Percentiles rank a stretch among this genome's conserved stretches.
Evolutionary conservation across 2,797 vertebrate genomes (phyloP).

Genomic region (Philypnodon macrostomus): DNA sequence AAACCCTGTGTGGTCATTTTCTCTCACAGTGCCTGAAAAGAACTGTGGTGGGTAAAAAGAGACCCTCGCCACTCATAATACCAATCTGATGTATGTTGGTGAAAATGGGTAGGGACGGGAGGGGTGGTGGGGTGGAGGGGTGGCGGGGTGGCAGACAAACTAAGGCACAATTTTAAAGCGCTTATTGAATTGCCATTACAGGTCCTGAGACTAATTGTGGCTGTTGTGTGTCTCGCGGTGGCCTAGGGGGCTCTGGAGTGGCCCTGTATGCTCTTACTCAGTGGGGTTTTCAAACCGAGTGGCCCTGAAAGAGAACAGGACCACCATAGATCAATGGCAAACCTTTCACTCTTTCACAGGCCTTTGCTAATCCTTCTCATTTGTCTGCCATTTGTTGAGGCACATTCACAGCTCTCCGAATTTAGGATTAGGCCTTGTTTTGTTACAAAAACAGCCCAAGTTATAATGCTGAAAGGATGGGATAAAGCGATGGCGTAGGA

Average conservation of each 20-base stretch:
- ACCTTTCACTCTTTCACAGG: slow-evolving; percentile 77
- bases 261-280: slow-evolving; percentile 77
- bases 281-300: too few relatives aligned
- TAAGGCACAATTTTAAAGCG: slow-evolving; percentile 74
- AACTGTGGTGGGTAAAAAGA: slow-evolving; percentile 74
- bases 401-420: slow-evolving; percentile 79
- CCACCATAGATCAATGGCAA: slow-evolving; percentile 82
- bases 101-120: slow-evolving; percentile 63
- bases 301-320: slow-evolving; percentile 78
- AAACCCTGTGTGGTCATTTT: slow-evolving; percentile 77
- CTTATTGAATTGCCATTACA: slow-evolving; percentile 79
- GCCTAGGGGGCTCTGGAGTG: slow-evolving; percentile 74
- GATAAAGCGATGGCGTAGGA: slow-evolving; percentile 59
- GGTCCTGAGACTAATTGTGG: slow-evolving; percentile 79
- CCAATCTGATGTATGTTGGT: slow-evolving; percentile 75
- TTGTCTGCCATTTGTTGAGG: slow-evolving; percentile 81
- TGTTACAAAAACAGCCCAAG: slow-evolving; percentile 81
- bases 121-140: slow-evolving; percentile 60
- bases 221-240: slow-evolving; percentile 74
- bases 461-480: slow-evolving; percentile 73
- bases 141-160: slow-evolving; percentile 59
- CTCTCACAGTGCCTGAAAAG: slow-evolving; percentile 71
- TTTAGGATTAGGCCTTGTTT: slow-evolving; percentile 82
- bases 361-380: slow-evolving; percentile 78
- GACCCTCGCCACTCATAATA: slow-evolving; percentile 72